Evolutionary conservation across 2,888 invertebrate genomes (phyloP), one percentile per base, ranked within the genome.

Genomic region (Catocala nupta): DNA sequence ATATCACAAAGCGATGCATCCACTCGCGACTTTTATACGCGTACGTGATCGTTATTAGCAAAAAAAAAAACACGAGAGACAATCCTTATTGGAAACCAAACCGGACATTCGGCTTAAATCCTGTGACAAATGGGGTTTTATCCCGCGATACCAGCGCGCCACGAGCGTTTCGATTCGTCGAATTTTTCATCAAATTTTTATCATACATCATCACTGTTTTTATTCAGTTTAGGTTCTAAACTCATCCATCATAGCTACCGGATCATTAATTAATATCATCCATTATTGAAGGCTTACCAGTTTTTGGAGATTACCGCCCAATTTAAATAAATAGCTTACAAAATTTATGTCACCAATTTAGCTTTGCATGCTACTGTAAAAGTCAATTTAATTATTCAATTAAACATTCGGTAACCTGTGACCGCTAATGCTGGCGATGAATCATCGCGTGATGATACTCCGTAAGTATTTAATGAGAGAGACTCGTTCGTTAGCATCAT

Each of bases 1-100:
- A 77, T 68, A 73, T 77, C 78, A 73, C 68, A 56, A 44, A 13
- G 48, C 60, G 63, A 69, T 63, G 67, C 65, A 68, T 71, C 72
- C 70, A 54, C 51, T 66, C 54, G 68, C 74, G 68, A 75, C 74
- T 77, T 77, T 75, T 70, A 69, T 77, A 75, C 65, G 68, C 66
- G 61, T 52, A 63, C 63, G 48, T 52, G 55, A 59, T 60, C 72
- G 71, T 68, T 78, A 78, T 77, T 81, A 76, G 75, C 77, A 78
- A 78, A 73, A 74, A 78, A n/a, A 75, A 61, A 61, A 55, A 67
- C 56, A 57, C 65, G 59, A 63, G 73, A 72, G 64, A 71, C 69
- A 71, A 73, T 71, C 56, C 56, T 64, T 77, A 77, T 77, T 77
- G 71, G 69, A 73, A 71, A 63, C 52, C 62, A 44, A 63, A 10